Conservation (phyloP, 2,797 vertebrate genomes). For the Pantherophis alleghaniensis region DNA sequence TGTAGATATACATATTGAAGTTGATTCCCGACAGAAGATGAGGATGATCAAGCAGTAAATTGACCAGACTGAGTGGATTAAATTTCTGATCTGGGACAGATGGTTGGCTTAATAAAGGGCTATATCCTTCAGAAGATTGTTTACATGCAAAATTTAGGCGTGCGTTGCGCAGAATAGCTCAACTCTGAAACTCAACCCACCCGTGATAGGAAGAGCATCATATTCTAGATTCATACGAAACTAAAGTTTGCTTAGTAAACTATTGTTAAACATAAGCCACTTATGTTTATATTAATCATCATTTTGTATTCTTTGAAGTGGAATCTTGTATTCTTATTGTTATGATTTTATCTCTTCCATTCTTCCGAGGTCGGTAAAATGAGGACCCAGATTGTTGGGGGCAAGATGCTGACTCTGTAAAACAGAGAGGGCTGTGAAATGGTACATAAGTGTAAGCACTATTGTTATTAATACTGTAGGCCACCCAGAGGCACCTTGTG, state of each 20-base stretch:
- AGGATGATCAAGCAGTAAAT: conserved; percentile 64
- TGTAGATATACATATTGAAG: conserved; percentile 75
- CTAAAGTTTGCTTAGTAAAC: neutral
- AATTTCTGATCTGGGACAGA: conserved; percentile 75
- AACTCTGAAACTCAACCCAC: neutral
- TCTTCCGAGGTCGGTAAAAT: too few relatives aligned
- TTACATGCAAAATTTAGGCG: conserved; percentile 61
- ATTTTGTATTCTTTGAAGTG: neutral
- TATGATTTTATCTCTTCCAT: neutral
- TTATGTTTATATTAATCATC: neutral
- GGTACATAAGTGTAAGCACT: too few relatives aligned
- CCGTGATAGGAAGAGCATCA: neutral
- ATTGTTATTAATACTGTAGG: neutral
- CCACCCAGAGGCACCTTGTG: neutral
- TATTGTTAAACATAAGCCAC: neutral
- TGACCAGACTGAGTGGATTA: conserved; percentile 71
- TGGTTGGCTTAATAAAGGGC: conserved; percentile 72
- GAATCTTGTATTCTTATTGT: neutral
- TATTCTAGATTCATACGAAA: neutral
- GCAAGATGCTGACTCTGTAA: too few relatives aligned
- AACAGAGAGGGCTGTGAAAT: too few relatives aligned
- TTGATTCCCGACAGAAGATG: conserved; percentile 71
- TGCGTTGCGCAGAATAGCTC: conserved; percentile 33
- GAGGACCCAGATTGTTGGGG: too few relatives aligned
- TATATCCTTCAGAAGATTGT: conserved; percentile 67